Conservation (phyloP, 2,797 vertebrate species). For the Phylloscopus collybita region DNA sequence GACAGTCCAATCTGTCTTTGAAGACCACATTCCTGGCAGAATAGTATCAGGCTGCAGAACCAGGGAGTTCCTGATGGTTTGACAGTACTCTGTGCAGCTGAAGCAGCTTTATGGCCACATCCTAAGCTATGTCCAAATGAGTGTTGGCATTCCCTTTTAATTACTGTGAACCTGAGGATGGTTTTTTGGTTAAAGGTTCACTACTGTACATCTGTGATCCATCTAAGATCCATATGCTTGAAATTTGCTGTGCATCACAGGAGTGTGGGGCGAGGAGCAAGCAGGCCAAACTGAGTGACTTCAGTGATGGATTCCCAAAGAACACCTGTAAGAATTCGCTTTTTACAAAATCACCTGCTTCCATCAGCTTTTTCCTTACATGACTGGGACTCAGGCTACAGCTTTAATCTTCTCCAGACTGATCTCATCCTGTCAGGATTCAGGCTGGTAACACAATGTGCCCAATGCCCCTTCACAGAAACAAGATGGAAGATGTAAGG, state of each 20-base stretch:
- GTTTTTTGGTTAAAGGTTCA: neutral
- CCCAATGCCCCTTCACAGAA: neutral
- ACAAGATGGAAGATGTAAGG: neutral
- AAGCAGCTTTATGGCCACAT: neutral
- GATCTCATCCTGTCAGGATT: neutral
- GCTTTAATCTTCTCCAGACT: neutral
- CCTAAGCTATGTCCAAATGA: neutral
- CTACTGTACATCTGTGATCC: neutral
- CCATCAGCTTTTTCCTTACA: neutral
- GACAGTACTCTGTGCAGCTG: neutral
- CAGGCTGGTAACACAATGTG: neutral
- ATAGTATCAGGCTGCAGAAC: neutral
- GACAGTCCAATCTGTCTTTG: neutral
- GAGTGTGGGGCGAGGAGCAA: neutral
- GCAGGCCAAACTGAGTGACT: neutral
- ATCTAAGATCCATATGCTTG: neutral
- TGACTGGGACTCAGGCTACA: neutral
- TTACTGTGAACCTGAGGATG: neutral
- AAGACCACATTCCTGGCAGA: neutral
- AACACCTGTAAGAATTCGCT: neutral
- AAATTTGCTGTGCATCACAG: neutral
- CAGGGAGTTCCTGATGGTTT: neutral
- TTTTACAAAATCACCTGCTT: conserved; percentile 11
- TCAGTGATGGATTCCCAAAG: neutral
- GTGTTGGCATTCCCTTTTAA: neutral